Evolutionary conservation across 2,797 vertebrate genomes (phyloP), one percentile per base, ranked within the genome.

Genomic region (Thunnus albacares): DNA sequence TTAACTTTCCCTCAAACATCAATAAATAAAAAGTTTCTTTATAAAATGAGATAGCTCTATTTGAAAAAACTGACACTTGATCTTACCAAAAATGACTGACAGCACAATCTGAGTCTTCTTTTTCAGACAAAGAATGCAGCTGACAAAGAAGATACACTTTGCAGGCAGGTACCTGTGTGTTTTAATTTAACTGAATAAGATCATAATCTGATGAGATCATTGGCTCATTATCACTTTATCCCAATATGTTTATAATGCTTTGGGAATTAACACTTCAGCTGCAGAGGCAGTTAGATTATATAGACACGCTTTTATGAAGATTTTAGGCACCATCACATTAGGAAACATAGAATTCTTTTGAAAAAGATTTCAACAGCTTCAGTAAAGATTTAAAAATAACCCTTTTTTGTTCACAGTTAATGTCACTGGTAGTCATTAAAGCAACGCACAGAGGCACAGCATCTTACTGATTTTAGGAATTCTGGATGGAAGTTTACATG

Each of bases 151-250:
- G 55, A 74, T 58, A n/a, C 0, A 6, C 52, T 73, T 67, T 60
- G 52, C 55, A 68, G 60, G 26, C 51, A 57, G 62, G 26, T 75
- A 75, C 65, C 52, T 70, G 61, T 67, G 51, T 28, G 38, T 81
- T 84, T 88, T 86, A 84, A 83, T 87, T 83, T n/a, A 69, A 78
- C 24, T 11, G 13, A 61, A 65, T 35, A 51, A 45, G 28, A 83
- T 47, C 17, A 18, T 56, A 71, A 62, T 80, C 71, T 60, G 43
- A 80, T 17, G 13, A 75, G 66, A 80, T 67, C 38, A 77, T 60
- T 38, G 14, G 35, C 30, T 71, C 59, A 59, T 67, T 53, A 66
- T 56, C 60, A 77, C 57, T 79, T 82, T 66, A 64, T 75, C 33
- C 24, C 26, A 20, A 56, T 72, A 61, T 80, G 26, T 75, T 79